phyloP scores from a whole-genome alignment of 2,113 vertebrate species.

The Scomber colias region DNA sequence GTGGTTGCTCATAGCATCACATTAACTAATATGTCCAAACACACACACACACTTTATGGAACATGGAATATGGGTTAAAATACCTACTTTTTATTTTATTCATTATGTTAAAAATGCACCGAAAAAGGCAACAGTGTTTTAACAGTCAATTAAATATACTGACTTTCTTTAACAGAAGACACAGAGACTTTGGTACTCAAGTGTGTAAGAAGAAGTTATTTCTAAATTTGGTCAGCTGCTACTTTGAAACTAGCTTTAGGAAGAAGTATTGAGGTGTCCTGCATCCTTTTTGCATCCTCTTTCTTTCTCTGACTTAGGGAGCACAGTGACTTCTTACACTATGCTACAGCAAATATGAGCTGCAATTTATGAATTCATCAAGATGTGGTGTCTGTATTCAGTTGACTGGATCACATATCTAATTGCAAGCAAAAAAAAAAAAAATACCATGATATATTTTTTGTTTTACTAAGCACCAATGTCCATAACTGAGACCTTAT shows the following conservation, averaged over 20 bases:
- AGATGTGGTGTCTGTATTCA: not conserved
- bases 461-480: not conserved
- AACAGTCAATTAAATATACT: not conserved
- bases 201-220: not conserved
- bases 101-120: too few species aligned
- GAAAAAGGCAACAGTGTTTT: not conserved
- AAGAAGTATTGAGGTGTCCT: too few species aligned
- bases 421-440: not conserved
- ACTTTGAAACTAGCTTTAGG: not conserved
- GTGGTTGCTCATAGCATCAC: too few species aligned
- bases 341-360: too few species aligned
- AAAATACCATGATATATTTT: not conserved
- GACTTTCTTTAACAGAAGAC: not conserved
- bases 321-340: not conserved
- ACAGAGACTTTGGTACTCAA: not conserved
- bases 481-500: not conserved
- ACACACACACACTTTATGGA: too few species aligned
- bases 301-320: not conserved
- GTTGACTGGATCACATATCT: not conserved
- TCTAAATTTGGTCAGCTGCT: not conserved
- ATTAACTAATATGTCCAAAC: too few species aligned
- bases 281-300: not conserved
- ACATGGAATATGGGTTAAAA: too few species aligned
- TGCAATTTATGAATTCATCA: not conserved
- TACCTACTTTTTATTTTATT: too few species aligned